Conservation (phyloP, 2,888 invertebrate genomes). For the Elysia crispata region DNA sequence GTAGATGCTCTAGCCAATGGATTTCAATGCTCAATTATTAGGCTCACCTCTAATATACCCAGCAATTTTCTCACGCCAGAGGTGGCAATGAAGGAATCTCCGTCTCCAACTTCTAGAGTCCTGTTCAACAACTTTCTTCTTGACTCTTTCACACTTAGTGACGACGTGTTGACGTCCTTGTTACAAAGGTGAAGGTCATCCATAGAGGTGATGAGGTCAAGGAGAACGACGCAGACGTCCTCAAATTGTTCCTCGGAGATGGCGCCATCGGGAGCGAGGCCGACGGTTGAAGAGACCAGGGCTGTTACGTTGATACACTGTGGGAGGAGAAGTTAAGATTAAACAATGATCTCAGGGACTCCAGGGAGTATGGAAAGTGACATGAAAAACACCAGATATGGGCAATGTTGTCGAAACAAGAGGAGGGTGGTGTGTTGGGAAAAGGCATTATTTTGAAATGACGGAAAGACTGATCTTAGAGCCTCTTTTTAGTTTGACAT, state of each 20-base stretch:
- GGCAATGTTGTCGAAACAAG: too few relatives aligned
- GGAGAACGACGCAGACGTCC: constrained; percentile 18
- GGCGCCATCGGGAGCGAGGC: not conserved
- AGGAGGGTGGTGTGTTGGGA: too few relatives aligned
- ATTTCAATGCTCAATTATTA: not conserved
- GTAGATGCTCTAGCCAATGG: too few relatives aligned
- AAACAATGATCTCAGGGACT: too few relatives aligned
- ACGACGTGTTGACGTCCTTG: not conserved
- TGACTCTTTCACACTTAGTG: not conserved
- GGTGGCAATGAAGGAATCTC: not conserved
- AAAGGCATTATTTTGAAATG: too few relatives aligned
- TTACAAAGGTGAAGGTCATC: not conserved
- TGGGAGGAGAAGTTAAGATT: not conserved
- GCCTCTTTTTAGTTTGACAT: too few relatives aligned
- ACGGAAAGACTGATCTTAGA: too few relatives aligned
- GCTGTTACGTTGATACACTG: constrained; percentile 21
- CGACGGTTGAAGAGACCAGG: not conserved
- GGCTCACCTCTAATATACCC: constrained; percentile 11
- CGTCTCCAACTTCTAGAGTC: not conserved
- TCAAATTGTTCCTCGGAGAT: constrained; percentile 24
- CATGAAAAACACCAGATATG: too few relatives aligned
- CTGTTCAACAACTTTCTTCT: not conserved
- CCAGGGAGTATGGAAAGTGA: too few relatives aligned
- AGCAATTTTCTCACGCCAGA: not conserved
- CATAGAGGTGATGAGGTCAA: constrained; percentile 13